Base-by-base conservation (phyloP, 2,888 invertebrate species). In the Coremacera marginata region DNA sequence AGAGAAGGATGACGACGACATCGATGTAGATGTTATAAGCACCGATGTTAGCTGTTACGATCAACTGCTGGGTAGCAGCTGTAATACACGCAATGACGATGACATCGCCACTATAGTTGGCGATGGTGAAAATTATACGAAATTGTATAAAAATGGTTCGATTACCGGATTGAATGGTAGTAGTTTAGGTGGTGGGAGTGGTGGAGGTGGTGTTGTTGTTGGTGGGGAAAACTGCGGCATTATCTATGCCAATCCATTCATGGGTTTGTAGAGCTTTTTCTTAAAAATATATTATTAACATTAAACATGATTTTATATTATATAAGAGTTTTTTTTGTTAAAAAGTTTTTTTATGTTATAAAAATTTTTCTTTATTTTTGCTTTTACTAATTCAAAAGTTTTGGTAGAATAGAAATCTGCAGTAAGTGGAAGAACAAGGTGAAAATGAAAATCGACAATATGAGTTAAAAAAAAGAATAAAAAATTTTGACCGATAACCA, bases 171-270 rank as follows among this genome's bases (percentile, higher is more conserved):
- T 80, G 25, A 80, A 80, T 75, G 79, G 80, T 52, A 34, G n/a
- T 34, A 31, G 72, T 68, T 73, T 70, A 44, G 78, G 75, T 34
- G 78, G 76, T 62, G 79, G 78, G 76, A 72, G 80, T 78, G 77
- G 77, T 57, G 84, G 85, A 83, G 83, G 82, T 84, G 85, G 83
- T 86, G 84, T 78, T 80, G 76, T 78, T 80, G 83, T 84, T 83
- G 83, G 83, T 82, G 84, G 84, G 84, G 86, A 84, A 83, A 83
- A 82, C 82, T 85, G 83, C 81, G 89, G 89, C 83, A 87, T 89
- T 77, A 89, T 89, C 80, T 89, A 89, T 86, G 87, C 89, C 87
- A 89, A 89, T 89, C 89, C 88, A 67, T 89, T 89, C 82, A 86
- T 89, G 88, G 89, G 89, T 89, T 89, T 87, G 89, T 89, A 89